phyloP scores from a whole-genome alignment of 2,797 vertebrate genomes.

The Emydoidea blandingii region DNA sequence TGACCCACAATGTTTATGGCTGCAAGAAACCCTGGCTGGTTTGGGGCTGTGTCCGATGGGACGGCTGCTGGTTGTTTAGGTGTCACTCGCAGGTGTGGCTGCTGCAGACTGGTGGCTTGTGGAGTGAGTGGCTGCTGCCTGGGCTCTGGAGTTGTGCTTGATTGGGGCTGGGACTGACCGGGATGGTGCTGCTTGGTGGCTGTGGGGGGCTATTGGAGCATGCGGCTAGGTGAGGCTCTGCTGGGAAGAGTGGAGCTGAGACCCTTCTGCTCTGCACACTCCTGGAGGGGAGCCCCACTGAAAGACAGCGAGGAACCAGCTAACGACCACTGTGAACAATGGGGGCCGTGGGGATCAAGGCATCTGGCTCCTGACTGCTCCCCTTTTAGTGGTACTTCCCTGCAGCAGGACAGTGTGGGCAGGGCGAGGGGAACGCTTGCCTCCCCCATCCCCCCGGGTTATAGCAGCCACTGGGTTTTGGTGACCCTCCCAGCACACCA shows the following conservation, averaged over 20 bases:
- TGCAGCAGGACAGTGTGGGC: neutral
- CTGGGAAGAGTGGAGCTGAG: no score
- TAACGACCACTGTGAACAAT: neutral
- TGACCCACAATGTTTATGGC: neutral
- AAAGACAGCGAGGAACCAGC: neutral
- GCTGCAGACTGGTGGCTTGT: no score
- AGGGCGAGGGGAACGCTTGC: fast-evolving
- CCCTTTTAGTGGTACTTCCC: neutral
- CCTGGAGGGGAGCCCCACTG: no score
- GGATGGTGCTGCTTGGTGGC: no score
- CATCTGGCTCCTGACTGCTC: neutral
- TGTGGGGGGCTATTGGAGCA: no score
- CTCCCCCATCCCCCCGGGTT: no score
- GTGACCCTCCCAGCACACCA: fast-evolving
- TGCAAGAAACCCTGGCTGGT: neutral
- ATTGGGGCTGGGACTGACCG: no score
- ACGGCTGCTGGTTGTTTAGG: neutral
- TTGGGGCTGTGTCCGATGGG: neutral
- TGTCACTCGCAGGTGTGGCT: neutral
- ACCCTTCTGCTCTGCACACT: no score
- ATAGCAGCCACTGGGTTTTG: neutral
- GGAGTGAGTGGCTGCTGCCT: neutral
- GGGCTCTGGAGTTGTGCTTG: neutral
- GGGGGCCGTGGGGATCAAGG: no score
- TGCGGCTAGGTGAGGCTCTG: neutral